Evolutionary conservation across 2,113 vertebrate genomes (phyloP).

Genomic region (Aegotheles bennettii): DNA sequence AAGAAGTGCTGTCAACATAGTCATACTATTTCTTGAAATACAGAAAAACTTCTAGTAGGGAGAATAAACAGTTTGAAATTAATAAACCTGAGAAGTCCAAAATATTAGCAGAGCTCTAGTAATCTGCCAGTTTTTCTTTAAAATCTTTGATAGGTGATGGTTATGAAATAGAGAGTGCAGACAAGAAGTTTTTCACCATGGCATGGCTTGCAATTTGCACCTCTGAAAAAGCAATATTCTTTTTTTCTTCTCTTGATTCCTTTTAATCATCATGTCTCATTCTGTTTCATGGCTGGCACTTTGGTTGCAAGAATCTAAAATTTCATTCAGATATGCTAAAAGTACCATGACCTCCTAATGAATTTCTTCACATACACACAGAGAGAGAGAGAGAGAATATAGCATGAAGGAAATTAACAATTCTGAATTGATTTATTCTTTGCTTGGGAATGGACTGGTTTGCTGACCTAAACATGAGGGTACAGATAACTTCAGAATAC

Average conservation of each 20-base stretch:
- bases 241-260: not conserved
- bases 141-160: not conserved
- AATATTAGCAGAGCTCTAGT: not conserved
- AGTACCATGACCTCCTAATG: constrained; percentile 1
- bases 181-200: not conserved
- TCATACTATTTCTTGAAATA: not conserved
- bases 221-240: not conserved
- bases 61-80: not conserved
- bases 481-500: not conserved
- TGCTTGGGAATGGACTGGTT: not conserved
- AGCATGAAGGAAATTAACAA: not conserved
- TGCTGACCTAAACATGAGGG: not conserved
- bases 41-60: not conserved
- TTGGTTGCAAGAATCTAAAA: not conserved
- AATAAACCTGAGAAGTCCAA: not conserved
- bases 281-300: not conserved
- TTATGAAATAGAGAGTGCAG: not conserved
- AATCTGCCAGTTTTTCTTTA: not conserved
- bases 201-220: not conserved
- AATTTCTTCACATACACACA: not conserved
- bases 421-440: constrained; percentile 37
- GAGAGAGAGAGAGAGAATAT: too few species aligned
- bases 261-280: constrained; percentile 3
- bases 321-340: constrained; percentile 24
- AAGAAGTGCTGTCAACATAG: not conserved